phyloP scores from a whole-genome alignment of 2,888 invertebrate species.

The Tolmerus cingulatus region DNA sequence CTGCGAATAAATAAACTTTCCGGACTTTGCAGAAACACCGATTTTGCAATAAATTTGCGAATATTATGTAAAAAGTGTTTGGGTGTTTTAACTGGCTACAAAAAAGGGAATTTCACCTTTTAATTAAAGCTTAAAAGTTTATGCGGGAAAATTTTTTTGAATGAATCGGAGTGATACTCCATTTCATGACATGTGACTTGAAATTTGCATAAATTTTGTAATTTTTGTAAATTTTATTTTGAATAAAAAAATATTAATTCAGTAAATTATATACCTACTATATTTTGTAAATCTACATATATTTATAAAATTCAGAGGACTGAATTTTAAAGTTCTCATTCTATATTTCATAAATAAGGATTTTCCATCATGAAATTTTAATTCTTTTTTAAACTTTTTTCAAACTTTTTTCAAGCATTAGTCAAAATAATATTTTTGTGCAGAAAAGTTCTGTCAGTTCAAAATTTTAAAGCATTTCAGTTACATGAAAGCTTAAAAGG shows the following conservation, averaged over 20 bases:
- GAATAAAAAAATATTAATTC: too few species aligned
- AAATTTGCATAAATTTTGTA: background rate
- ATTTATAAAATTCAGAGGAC: too few species aligned
- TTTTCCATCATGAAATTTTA: too few species aligned
- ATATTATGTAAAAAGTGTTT: background rate
- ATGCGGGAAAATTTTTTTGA: background rate
- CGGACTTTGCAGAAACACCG: background rate
- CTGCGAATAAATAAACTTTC: background rate
- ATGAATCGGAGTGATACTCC: background rate
- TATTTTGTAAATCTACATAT: background rate
- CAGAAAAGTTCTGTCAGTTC: too few species aligned
- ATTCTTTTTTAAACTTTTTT: too few species aligned
- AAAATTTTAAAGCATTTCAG: too few species aligned
- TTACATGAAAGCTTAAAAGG: background rate
- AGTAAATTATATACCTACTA: too few species aligned
- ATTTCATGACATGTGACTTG: background rate
- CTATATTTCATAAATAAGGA: too few species aligned
- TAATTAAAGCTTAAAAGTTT: background rate
- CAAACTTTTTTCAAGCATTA: too few species aligned
- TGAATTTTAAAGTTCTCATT: too few species aligned
- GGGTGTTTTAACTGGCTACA: background rate
- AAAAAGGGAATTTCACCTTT: background rate
- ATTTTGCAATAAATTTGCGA: background rate
- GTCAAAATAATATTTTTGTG: too few species aligned
- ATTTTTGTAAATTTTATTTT: background rate